Percentiles rank a stretch among this genome's conserved stretches.
These are phyloP conservation scores for Potamarius usumacintae DNA, from an alignment of 2,113 vertebrate genomes.

Conservation along the genomic window DNA sequence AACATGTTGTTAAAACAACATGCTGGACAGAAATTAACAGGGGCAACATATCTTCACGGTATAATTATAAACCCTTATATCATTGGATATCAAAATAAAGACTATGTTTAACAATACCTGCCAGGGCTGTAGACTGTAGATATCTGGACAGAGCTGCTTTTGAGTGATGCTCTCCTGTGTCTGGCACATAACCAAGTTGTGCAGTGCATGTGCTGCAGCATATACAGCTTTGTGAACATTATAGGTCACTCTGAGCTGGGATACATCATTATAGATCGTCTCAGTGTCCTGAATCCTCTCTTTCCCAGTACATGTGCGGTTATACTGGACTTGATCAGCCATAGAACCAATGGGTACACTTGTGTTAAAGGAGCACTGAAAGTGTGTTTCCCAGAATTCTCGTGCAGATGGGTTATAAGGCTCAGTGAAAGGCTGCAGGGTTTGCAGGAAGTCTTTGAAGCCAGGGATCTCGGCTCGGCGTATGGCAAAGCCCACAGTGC, in stretches of 20 bases:
- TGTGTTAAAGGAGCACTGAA: no score
- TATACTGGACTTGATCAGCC: slow-evolving; percentile 31
- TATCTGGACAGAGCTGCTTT: slow-evolving; percentile 51
- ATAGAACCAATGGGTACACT: slow-evolving; percentile 26
- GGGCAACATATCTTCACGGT: not conserved
- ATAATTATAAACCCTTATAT: not conserved
- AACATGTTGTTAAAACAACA: not conserved
- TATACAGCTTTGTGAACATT: slow-evolving; percentile 66
- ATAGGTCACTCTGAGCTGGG: slow-evolving; percentile 62
- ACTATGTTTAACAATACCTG: slow-evolving; percentile 52
- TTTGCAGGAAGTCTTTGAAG: slow-evolving; percentile 54
- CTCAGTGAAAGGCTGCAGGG: slow-evolving; percentile 40
- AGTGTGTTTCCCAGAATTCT: slow-evolving; percentile 60
- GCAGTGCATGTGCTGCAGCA: slow-evolving; percentile 62
- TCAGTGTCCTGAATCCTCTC: slow-evolving; percentile 55
- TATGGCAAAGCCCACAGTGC: slow-evolving; percentile 60
- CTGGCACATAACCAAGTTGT: slow-evolving; percentile 58
- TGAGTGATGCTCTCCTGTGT: slow-evolving; percentile 25
- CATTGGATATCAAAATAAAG: not conserved
- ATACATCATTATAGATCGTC: slow-evolving; percentile 62
- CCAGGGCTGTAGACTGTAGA: slow-evolving; percentile 59
- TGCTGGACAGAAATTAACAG: not conserved
- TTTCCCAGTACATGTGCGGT: slow-evolving; percentile 58
- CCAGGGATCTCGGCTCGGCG: slow-evolving; percentile 52
- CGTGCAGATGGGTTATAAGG: slow-evolving; percentile 55